phyloP scores from a whole-genome alignment of 2,888 invertebrate species.

The Papilio gigon region DNA sequence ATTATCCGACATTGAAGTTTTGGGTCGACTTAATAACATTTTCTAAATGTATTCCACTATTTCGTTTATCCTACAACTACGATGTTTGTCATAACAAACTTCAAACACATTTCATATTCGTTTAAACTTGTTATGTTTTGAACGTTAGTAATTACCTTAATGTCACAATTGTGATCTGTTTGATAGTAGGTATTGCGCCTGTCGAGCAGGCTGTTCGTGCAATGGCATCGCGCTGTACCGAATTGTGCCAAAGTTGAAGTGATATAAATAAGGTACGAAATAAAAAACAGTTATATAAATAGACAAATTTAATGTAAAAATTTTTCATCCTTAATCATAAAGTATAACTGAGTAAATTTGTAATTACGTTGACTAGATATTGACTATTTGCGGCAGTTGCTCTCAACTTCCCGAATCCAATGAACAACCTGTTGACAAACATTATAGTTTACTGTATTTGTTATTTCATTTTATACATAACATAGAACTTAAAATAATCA shows the following conservation, averaged over 20 bases:
- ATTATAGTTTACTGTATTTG: conserved; percentile 12
- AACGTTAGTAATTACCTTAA: too few species aligned
- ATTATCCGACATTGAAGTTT: conserved; percentile 68
- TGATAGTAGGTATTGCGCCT: too few species aligned
- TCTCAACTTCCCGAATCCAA: conserved; percentile 81
- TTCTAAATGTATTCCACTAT: conserved; percentile 39
- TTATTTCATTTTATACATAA: background rate
- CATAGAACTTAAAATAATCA: too few species aligned
- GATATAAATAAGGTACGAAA: conserved; percentile 44
- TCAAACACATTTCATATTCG: conserved; percentile 7
- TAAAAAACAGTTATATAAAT: conserved; percentile 70
- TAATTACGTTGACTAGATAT: conserved; percentile 76
- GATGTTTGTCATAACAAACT: background rate
- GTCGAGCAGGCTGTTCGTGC: too few species aligned
- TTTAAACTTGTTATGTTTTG: background rate
- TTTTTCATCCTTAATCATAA: conserved; percentile 75
- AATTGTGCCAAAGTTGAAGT: too few species aligned
- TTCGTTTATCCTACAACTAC: conserved; percentile 33
- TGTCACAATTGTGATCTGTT: too few species aligned
- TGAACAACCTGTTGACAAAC: conserved; percentile 72
- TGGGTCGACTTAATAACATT: conserved; percentile 63
- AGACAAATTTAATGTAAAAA: conserved; percentile 81
- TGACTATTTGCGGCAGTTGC: conserved; percentile 70
- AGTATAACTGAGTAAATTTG: conserved; percentile 70
- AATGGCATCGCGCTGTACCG: too few species aligned